Base-by-base conservation (phyloP, 2,113 vertebrate species). In the Ageneiosus marmoratus region DNA sequence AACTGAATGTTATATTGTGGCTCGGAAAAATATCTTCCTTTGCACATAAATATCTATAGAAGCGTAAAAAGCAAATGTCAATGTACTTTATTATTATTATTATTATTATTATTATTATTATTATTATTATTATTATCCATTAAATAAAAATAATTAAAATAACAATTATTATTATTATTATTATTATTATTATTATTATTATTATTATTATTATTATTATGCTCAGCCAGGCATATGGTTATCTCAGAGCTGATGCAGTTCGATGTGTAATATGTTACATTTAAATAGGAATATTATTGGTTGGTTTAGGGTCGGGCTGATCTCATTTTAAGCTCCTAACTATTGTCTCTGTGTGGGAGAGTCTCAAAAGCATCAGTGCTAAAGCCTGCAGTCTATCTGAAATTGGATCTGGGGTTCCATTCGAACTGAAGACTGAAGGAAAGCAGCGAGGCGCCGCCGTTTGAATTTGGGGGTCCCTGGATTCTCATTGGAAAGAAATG, bases 371-470 rank as follows among this genome's bases (percentile, higher is more conserved):
- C 95, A 94, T 96, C 93, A 95, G 90, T 92, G 92, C 93, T 95
- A 93, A 91, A 94, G 91, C 91, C 94, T 88, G 79, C 79, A 80
- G 82, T 94, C 94, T 97, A 99, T 99, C 98, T 99, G 93, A 98
- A 98, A 99, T 98, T 99, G 96, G 96, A 99, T 99, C 97, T 97
- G 94, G 97, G 96, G 96, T 95, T 96, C 93, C 94, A 97, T 97
- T 97, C 94, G 95, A 95, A 97, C 95, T 65, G 81, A 65, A 77
- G 81, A 80, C 60, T 94, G 94, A 93, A 92, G 94, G 84, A 93
- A 93, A 93, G 91, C 92, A 94, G 94, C 94, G 93, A 92, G 92
- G 95, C 94, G 95, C 95, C 94, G 94, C 94, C 95, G 95, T 97
- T 97, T 96, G 94, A 97, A 95, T 97, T 98, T 97, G 94, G 96